Base-by-base conservation (phyloP, 2,797 vertebrate species). In the Rhinatrema bivittatum region DNA sequence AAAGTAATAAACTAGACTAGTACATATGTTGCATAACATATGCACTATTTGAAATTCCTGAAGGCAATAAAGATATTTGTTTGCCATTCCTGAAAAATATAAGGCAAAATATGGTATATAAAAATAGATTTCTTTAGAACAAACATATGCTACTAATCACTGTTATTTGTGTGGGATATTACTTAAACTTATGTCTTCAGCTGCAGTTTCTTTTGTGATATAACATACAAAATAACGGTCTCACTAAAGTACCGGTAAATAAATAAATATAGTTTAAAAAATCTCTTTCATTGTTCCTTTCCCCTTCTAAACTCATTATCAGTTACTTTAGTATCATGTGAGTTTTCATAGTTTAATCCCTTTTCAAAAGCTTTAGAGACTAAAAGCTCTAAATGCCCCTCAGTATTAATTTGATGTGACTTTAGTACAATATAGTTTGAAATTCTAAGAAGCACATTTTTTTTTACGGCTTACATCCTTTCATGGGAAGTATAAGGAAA, bases 371-470 rank as follows among this genome's bases (percentile, higher is more conserved):
- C 91, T 85, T 79, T 82, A 84, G 82, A 90, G 88, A 91, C 91
- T 91, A 91, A 91, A 94, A 83, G 88, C 89, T 83, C 84, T 87
- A 90, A 96, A 92, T 90, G 92, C 93, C 91, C 87, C 86, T 96
- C 93, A 90, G 87, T 89, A 90, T 91, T 98, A 97, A 98, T 97
- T 89, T 88, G 91, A 94, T 98, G 89, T 97, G 94, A 97, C 93
- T 98, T 91, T 85, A 89, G 85, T 90, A 97, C 91, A 97, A 95
- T 95, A 86, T 89, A n/a, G 87, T 76, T 84, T 85, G 81, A 84
- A 81, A 85, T 87, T 87, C 86, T 82, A 82, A 87, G 87, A 84
- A 89, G 82, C 82, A 82, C 81, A 68, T 87, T 91, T n/a, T n/a
- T n/a, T n/a, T 79, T 88, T 76, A 68, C 81, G 59, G 79, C 84